phyloP scores from a whole-genome alignment of 2,888 invertebrate genomes.

The Ormyrus nitidulus region DNA sequence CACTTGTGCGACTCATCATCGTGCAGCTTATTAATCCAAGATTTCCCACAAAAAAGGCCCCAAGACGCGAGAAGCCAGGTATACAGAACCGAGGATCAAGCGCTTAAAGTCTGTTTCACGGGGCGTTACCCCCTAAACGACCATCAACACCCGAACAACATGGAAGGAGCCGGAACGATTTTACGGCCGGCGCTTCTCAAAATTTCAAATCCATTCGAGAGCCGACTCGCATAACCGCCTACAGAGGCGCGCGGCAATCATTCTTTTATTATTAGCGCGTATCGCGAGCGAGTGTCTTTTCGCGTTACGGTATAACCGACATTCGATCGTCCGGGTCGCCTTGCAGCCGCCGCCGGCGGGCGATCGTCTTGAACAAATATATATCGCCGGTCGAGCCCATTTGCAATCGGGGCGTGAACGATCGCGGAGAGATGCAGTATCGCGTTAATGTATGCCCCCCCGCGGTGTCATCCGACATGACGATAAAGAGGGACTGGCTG shows the following conservation, averaged over 20 bases:
- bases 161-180: no score
- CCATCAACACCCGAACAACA: no score
- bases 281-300: neutral
- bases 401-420: slow-evolving; percentile 38
- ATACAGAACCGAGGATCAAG: no score
- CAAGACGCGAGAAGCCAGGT: neutral
- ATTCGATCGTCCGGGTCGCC: slow-evolving; percentile 25
- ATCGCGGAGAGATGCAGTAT: neutral
- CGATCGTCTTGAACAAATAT: slow-evolving; percentile 4
- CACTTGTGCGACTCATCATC: slow-evolving; percentile 24
- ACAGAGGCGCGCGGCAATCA: no score
- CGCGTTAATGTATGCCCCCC: neutral
- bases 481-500: neutral
- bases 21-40: slow-evolving; percentile 16
- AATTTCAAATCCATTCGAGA: no score
- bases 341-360: neutral
- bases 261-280: neutral
- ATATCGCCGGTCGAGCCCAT: neutral
- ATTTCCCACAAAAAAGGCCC: slow-evolving; percentile 19
- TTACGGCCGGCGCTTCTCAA: no score
- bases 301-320: slow-evolving; percentile 20
- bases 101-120: no score
- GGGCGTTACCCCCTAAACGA: no score
- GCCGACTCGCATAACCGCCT: no score
- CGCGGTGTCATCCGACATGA: neutral